Conservation (phyloP, 2,797 vertebrate genomes). For the Phrynocephalus guinanensis region DNA sequence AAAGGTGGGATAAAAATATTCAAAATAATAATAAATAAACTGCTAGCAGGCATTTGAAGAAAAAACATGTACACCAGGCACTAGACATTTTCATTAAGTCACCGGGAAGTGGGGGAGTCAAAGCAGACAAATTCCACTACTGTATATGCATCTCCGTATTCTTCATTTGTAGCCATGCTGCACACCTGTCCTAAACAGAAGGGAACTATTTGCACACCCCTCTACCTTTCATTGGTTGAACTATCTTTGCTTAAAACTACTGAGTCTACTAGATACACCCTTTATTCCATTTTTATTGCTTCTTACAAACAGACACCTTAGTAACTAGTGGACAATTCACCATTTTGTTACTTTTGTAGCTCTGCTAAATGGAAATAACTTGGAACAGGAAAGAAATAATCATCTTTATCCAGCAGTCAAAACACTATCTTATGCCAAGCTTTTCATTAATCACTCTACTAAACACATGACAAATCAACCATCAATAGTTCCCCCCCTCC, state of each 20-base stretch:
- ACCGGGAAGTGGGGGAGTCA: neutral
- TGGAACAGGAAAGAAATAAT: neutral
- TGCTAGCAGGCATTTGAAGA: neutral
- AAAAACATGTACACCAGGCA: too few species aligned
- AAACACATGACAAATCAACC: too few species aligned
- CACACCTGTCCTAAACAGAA: neutral
- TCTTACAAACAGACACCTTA: neutral
- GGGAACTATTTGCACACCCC: neutral
- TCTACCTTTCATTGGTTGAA: neutral
- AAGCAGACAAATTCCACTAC: neutral
- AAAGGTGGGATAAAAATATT: too few species aligned
- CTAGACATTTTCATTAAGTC: neutral
- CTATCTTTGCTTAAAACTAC: neutral
- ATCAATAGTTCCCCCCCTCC: too few species aligned
- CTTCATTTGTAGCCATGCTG: neutral
- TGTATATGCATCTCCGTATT: neutral
- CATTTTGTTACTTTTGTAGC: neutral
- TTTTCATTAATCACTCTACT: too few species aligned
- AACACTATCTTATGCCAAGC: neutral
- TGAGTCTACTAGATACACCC: neutral
- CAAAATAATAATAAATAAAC: neutral
- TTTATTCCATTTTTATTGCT: neutral
- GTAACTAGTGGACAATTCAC: neutral
- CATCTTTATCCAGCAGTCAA: neutral
- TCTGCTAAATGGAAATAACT: neutral